phyloP scores from a whole-genome alignment of 2,113 vertebrate species.

The Asarcornis scutulata region DNA sequence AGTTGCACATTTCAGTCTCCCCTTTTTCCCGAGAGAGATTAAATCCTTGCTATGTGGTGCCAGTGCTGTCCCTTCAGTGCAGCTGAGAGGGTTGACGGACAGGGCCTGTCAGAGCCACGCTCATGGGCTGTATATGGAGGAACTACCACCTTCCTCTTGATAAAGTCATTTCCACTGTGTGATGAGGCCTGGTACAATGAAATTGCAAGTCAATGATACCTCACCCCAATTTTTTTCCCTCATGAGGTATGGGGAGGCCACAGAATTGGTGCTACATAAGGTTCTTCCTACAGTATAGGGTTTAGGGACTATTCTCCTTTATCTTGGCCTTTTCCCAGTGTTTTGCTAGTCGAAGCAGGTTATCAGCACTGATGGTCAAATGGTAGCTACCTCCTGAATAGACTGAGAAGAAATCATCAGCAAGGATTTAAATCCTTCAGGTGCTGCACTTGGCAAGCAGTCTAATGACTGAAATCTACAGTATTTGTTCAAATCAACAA shows the following conservation, averaged over 20 bases:
- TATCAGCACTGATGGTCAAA: neutral
- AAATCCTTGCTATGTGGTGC: neutral
- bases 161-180: neutral
- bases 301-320: neutral
- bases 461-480: neutral
- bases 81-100: neutral
- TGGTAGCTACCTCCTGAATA: neutral
- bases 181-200: neutral
- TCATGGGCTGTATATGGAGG: neutral
- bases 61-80: accelerated
- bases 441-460: neutral
- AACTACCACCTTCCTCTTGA: neutral
- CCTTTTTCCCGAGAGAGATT: neutral
- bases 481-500: neutral
- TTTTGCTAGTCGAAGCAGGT: neutral
- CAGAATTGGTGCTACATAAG: neutral
- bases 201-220: neutral
- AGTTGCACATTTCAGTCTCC: neutral
- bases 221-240: neutral
- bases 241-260: neutral
- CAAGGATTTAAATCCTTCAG: neutral
- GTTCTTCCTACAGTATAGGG: neutral
- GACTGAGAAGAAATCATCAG: neutral
- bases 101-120: neutral
- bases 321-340: neutral